These are phyloP conservation scores for Symphodus melops DNA, from an alignment of 2,113 vertebrate species.

Conservation along the genomic window DNA sequence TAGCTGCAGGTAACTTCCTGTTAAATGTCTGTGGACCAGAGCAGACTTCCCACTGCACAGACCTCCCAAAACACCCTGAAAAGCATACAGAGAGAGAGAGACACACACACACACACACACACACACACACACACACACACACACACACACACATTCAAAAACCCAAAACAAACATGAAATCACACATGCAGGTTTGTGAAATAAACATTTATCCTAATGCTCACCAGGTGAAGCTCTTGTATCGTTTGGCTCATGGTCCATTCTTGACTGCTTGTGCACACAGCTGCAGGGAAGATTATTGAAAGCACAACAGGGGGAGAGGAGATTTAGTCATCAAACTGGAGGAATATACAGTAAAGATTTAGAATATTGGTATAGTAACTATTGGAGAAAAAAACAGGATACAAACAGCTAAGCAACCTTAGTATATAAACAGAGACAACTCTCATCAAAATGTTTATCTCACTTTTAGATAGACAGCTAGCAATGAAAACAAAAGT, in stretches of 20 bases:
- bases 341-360: background rate
- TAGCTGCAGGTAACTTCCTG: slow-evolving; percentile 90
- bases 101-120: slow-evolving; percentile 14
- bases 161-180: background rate
- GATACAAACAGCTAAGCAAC: background rate
- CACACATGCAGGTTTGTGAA: background rate
- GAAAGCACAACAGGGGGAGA: background rate
- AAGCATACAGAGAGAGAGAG: slow-evolving; percentile 28
- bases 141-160: slow-evolving; percentile 1
- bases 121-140: slow-evolving; percentile 8
- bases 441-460: background rate
- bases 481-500: background rate
- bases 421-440: too few relatives aligned
- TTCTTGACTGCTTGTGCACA: slow-evolving; percentile 94
- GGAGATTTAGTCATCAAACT: too few relatives aligned
- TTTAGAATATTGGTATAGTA: background rate
- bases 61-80: slow-evolving; percentile 91
- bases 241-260: slow-evolving; percentile 92
- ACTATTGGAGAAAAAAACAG: background rate
- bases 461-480: background rate
- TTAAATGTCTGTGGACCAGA: slow-evolving; percentile 93
- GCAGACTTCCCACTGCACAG: slow-evolving; percentile 92
- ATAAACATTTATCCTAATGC: slow-evolving; percentile 16
- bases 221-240: slow-evolving; percentile 94
- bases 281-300: slow-evolving; percentile 78